Evolutionary conservation across 2,888 invertebrate species (phyloP), one percentile per base, ranked within the genome.

Genomic region (Hirtodrosophila cameraria): DNA sequence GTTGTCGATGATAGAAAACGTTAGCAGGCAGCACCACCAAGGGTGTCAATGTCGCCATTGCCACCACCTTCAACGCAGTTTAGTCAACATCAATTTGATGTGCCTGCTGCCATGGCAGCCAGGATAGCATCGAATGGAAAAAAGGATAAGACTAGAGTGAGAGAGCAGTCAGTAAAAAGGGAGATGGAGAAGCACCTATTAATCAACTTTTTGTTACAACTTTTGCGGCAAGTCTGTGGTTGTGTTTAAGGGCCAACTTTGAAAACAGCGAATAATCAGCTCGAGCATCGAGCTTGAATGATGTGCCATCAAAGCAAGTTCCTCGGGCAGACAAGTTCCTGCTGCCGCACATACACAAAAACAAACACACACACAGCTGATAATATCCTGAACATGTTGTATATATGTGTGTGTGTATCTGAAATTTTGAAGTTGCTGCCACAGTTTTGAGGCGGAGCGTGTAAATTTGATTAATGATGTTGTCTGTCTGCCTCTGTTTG

Each of bases 401-500:
- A n/a, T 52, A 48, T 45, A 15, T 18, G 9, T 60, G 46, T 53
- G 42, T n/a, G 11, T 30, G 30, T 31, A 43, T 36, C 16, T 42
- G 38, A 62, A 41, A 75, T 72, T 78, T 78, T 67, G 46, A 63
- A 66, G 80, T 64, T 62, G 46, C 31, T 64, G 77, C 54, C 57
- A 53, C 68, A 76, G 45, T 57, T 83, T 68, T 64, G 60, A 63
- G 73, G 58, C 70, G 6, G 20, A 39, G 81, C 69, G 75, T 85
- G 79, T 85, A 82, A 85, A 79, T 85, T 79, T 79, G 86, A 80
- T 80, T 80, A 80, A 86, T 80, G 80, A 76, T 69, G n/a, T 20
- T 16, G 38, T 35, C 49, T 50, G 64, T 55, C 39, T 25, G n/a
- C n/a, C 23, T n/a, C 48, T 28, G 20, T 27, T 35, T 25, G 50